Percentiles rank a stretch among this genome's conserved stretches.
Conservation (phyloP, 1,140 invertebrate genomes). For the Drosophila ohnishii region DNA sequence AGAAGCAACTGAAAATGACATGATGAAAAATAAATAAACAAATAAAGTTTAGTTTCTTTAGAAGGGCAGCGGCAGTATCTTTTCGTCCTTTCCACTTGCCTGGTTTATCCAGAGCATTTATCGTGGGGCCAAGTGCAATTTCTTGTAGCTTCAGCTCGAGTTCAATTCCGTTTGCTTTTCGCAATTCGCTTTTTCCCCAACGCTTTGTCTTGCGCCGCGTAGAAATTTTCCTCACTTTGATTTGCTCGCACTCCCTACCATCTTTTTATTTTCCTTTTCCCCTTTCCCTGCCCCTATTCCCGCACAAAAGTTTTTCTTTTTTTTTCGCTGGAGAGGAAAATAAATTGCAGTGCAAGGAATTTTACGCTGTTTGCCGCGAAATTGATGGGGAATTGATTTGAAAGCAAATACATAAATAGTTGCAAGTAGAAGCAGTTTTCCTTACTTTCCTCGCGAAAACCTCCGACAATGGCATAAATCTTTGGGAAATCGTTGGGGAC, state of each 20-base stretch:
- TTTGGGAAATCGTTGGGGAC: slow-evolving; percentile 42
- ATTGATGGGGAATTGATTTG: slow-evolving; percentile 80
- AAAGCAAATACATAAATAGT: slow-evolving; percentile 80
- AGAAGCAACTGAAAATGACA: slow-evolving; percentile 68
- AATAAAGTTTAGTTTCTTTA: slow-evolving; percentile 50
- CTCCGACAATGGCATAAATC: slow-evolving; percentile 51
- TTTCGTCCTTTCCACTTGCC: slow-evolving; percentile 17
- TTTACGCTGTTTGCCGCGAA: slow-evolving; percentile 72
- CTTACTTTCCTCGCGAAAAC: neutral
- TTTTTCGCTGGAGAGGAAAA: slow-evolving; percentile 56
- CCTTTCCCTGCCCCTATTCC: neutral
- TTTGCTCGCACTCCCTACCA: slow-evolving; percentile 1
- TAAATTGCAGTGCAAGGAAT: slow-evolving; percentile 77
- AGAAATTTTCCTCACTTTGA: slow-evolving; percentile 49
- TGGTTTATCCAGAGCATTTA: slow-evolving; percentile 71
- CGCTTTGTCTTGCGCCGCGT: slow-evolving; percentile 40
- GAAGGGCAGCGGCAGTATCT: slow-evolving; percentile 4
- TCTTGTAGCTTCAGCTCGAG: slow-evolving; percentile 60
- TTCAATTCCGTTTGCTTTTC: slow-evolving; percentile 66
- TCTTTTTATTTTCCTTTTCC: neutral
- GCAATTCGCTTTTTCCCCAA: slow-evolving; percentile 28
- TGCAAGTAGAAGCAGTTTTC: slow-evolving; percentile 40
- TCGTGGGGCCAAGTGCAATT: slow-evolving; percentile 78
- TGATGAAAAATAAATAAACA: slow-evolving; percentile 75
- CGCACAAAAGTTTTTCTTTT: slow-evolving; percentile 43